A percentile compares a stretch with the other conserved stretches of the same genome.
Conservation (phyloP, 2,888 invertebrate species). For the Dryadula phaetusa region DNA sequence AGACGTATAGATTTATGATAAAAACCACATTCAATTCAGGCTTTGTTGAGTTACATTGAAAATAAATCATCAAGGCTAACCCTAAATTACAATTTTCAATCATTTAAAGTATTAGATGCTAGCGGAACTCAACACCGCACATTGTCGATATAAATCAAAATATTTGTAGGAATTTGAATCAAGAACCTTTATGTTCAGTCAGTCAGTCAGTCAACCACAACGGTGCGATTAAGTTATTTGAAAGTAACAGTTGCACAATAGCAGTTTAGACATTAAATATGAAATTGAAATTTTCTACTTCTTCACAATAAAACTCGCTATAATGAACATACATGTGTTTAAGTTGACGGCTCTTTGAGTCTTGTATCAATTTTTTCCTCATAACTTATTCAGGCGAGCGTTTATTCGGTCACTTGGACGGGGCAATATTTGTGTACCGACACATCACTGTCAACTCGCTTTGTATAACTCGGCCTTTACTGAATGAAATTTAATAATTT, state of each 20-base stretch:
- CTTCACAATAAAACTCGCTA: not conserved
- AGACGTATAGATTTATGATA: not conserved
- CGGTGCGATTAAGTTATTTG: not conserved
- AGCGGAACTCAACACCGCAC: no score
- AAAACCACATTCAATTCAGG: not conserved
- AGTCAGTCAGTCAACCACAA: no score
- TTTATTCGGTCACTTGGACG: not conserved
- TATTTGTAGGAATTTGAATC: no score
- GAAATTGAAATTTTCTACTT: not conserved
- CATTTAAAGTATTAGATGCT: no score
- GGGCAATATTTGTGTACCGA: slow-evolving; percentile 5
- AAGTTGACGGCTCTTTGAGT: slow-evolving; percentile 4
- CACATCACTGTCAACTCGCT: not conserved
- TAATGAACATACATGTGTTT: slow-evolving; percentile 12
- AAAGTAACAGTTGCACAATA: not conserved
- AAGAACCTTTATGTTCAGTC: not conserved
- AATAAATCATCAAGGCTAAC: not conserved
- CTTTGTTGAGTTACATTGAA: not conserved
- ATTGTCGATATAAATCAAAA: no score
- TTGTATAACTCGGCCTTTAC: not conserved
- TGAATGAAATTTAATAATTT: not conserved
- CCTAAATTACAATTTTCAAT: no score
- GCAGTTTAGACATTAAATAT: not conserved
- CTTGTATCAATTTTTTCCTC: not conserved
- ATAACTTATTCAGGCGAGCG: slow-evolving; percentile 10